phyloP scores from a whole-genome alignment of 2,888 invertebrate genomes.

The Acanthosepion esculentum region DNA sequence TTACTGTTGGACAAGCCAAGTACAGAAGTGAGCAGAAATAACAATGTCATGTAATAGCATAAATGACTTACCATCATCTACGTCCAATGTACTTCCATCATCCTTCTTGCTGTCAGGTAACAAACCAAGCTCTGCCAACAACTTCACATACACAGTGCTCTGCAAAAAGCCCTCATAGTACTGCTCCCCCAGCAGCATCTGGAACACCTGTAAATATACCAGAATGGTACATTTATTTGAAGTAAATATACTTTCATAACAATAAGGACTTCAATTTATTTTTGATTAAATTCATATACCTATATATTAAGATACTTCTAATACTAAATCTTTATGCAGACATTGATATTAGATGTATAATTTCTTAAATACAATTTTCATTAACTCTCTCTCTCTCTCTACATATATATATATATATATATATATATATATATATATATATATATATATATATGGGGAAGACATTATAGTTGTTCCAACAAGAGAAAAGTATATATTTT shows the following conservation, averaged over 20 bases:
- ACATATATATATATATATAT: too few relatives aligned
- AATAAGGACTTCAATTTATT: neutral
- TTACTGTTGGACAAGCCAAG: neutral
- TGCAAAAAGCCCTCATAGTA: slow-evolving; percentile 79
- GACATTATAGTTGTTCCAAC: too few relatives aligned
- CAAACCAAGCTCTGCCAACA: slow-evolving; percentile 84
- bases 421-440: too few relatives aligned
- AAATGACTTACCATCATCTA: slow-evolving; percentile 75
- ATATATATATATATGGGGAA: too few relatives aligned
- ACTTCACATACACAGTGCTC: slow-evolving; percentile 81
- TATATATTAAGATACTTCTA: too few relatives aligned
- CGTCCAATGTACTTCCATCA: slow-evolving; percentile 77
- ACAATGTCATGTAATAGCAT: neutral
- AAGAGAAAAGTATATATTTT: too few relatives aligned
- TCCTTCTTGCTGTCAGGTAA: slow-evolving; percentile 76
- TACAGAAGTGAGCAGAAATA: neutral
- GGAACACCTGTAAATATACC: slow-evolving; percentile 69
- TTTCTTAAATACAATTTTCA: too few relatives aligned
- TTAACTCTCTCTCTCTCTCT: too few relatives aligned
- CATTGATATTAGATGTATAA: too few relatives aligned
- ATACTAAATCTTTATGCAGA: too few relatives aligned
- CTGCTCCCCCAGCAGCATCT: slow-evolving; percentile 77
- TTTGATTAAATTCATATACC: too few relatives aligned
- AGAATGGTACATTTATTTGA: neutral
- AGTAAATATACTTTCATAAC: neutral